phyloP scores from a whole-genome alignment of 2,888 invertebrate genomes.

The Meloe dianella region DNA sequence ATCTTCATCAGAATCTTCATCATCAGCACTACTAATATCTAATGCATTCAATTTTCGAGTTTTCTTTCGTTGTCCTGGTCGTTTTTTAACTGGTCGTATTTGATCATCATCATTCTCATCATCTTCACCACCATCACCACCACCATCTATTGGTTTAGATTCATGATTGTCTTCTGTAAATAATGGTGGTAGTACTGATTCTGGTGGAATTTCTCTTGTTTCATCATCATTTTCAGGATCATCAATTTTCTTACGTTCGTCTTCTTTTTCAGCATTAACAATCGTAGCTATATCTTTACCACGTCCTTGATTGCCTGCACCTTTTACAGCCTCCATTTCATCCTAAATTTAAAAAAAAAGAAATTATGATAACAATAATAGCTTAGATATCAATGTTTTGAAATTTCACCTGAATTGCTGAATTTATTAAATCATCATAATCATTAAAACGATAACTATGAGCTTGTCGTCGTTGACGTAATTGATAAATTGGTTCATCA shows the following conservation, averaged over 20 bases:
- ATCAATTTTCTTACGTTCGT: slow-evolving; percentile 54
- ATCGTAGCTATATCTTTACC: slow-evolving; percentile 95
- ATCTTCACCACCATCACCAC: slow-evolving; percentile 53
- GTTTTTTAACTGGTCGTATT: slow-evolving; percentile 54
- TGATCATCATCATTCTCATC: slow-evolving; percentile 49
- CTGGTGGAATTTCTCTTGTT: slow-evolving; percentile 25
- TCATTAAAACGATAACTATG: slow-evolving; percentile 88
- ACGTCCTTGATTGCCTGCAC: slow-evolving; percentile 80
- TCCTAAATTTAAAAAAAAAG: slow-evolving; percentile 60
- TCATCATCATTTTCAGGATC: slow-evolving; percentile 41
- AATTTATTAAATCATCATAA: slow-evolving; percentile 94
- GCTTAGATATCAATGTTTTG: too few species aligned
- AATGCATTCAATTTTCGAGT: slow-evolving; percentile 79
- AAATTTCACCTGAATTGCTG: slow-evolving; percentile 76
- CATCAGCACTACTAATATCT: slow-evolving; percentile 67
- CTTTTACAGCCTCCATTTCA: slow-evolving; percentile 76
- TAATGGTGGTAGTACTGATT: slow-evolving; percentile 31
- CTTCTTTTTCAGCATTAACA: slow-evolving; percentile 77
- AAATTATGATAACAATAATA: too few species aligned
- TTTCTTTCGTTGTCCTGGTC: slow-evolving; percentile 63
- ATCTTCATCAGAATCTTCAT: slow-evolving; percentile 86
- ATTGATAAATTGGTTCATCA: slow-evolving; percentile 81
- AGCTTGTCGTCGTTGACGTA: slow-evolving; percentile 79
- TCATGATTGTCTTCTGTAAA: slow-evolving; percentile 34
- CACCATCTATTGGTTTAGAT: slow-evolving; percentile 42